Evolutionary conservation across 2,888 invertebrate species (phyloP).

Genomic region (Gortyna flavago): DNA sequence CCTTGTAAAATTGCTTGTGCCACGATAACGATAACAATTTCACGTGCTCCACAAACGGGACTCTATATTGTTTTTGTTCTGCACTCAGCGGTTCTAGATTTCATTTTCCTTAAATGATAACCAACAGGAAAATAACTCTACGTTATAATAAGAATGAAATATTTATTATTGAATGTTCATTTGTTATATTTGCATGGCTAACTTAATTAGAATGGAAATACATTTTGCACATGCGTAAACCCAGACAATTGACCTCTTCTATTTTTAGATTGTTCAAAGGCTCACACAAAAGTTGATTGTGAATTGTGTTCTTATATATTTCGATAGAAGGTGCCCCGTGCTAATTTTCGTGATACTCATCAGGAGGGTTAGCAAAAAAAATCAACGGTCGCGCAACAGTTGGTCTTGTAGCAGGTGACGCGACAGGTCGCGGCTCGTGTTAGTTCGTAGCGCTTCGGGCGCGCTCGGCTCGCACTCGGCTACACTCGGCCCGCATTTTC

Average conservation of each 20-base stretch:
- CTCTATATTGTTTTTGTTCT: conserved; percentile 44
- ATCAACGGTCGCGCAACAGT: conserved; percentile 90
- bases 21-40: conserved; percentile 45
- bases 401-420: conserved; percentile 88
- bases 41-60: conserved; percentile 35
- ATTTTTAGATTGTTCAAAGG: conserved; percentile 21
- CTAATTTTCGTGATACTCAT: conserved; percentile 83
- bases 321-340: conserved; percentile 70
- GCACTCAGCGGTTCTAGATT: conserved; percentile 54
- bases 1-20: conserved; percentile 23
- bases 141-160: conserved; percentile 60
- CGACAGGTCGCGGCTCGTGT: conserved; percentile 85
- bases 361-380: conserved; percentile 83
- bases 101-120: conserved; percentile 78
- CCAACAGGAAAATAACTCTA: conserved; percentile 73
- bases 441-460: conserved; percentile 72
- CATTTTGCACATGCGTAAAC: conserved; percentile 23
- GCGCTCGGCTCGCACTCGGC: conserved; percentile 74
- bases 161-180: conserved; percentile 51
- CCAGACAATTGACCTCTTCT: conserved; percentile 24
- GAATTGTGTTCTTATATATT: conserved; percentile 44
- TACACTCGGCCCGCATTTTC: conserved; percentile 76
- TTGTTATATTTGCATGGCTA: conserved; percentile 44
- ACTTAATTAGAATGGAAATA: conserved; percentile 40
- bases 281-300: conserved; percentile 31